Base-by-base conservation (phyloP, 2,888 invertebrate species). In the Acrobasis repandana region DNA sequence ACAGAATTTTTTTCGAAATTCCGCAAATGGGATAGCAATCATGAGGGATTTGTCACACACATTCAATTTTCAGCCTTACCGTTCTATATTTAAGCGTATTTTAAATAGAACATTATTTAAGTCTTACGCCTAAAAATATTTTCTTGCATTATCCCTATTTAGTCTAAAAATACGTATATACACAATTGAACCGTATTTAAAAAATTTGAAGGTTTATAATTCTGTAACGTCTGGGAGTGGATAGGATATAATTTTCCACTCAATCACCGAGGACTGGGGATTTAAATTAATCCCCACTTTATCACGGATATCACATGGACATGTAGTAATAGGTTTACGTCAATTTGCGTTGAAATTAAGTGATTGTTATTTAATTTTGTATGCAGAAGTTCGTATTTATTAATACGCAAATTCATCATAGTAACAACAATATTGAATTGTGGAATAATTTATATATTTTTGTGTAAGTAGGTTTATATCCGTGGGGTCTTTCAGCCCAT, bases 1-100 rank as follows among this genome's bases (percentile, higher is more conserved):
- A 56, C n/a, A 51, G 34, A 33, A 33, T 28, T 56, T 18, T 56
- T 56, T 56, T 56, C 20, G n/a, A 56, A 56, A 56, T 46, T 46
- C 43, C n/a, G 28, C 46, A 56, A 56, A 56, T 56, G 56, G 46
- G 46, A 56, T 46, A 56, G 20, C 46, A 56, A 56, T 56, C 56
- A 38, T 46, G 18, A 18, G 20, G 56, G 46, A 46, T 56, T 56
- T 46, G 14, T n/a, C 15, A 4, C 5, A 28, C 46, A 6, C 28
- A n/a, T 43, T 15, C 10, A 46, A 56, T 28, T 43, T 46, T 56
- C 18, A 46, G 28, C 56, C 15, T 46, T 56, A 56, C 15, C 20
- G 51, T 43, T 46, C 10, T 15, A 46, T n/a, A 6, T 10, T 9
- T 33, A 56, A 56, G 46, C 1, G 11, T 28, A 43, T 28, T 50